Evolutionary conservation across 2,113 vertebrate species (phyloP).

Genomic region (Rana temporaria): DNA sequence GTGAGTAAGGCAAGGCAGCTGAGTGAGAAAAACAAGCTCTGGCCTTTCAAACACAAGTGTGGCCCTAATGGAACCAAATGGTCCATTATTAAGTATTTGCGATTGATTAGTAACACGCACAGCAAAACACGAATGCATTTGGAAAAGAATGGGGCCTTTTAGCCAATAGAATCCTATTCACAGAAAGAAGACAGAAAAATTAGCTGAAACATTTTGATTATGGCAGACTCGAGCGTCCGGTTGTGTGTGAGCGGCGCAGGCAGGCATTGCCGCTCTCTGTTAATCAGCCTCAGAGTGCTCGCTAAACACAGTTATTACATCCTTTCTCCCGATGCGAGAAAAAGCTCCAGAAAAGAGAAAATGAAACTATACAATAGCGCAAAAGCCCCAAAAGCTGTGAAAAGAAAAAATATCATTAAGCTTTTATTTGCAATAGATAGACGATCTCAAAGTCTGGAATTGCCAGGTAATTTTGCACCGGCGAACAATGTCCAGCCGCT

Average conservation of each 20-base stretch:
- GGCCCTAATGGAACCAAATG: constrained; percentile 3
- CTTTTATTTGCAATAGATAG: neutral
- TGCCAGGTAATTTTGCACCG: constrained; percentile 3
- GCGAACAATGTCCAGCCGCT: neutral
- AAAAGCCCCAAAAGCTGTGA: neutral
- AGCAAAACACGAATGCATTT: neutral
- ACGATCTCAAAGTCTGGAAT: neutral
- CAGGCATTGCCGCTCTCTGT: neutral
- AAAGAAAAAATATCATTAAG: constrained; percentile 15
- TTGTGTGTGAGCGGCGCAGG: too few relatives aligned
- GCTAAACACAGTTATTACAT: constrained; percentile 43
- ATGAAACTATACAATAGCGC: constrained; percentile 17
- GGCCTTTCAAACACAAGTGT: neutral
- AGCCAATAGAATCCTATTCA: neutral
- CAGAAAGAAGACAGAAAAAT: neutral
- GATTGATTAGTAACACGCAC: constrained; percentile 18
- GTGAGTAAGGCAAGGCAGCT: neutral
- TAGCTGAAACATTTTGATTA: neutral
- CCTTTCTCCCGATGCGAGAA: neutral
- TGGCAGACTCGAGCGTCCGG: neutral
- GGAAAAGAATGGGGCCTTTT: neutral
- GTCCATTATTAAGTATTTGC: constrained; percentile 39
- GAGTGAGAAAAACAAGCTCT: neutral
- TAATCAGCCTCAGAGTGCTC: constrained; percentile 31
- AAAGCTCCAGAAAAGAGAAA: constrained; percentile 8